Evolutionary conservation across 2,888 invertebrate genomes (phyloP).

Genomic region (Volucella inanis): DNA sequence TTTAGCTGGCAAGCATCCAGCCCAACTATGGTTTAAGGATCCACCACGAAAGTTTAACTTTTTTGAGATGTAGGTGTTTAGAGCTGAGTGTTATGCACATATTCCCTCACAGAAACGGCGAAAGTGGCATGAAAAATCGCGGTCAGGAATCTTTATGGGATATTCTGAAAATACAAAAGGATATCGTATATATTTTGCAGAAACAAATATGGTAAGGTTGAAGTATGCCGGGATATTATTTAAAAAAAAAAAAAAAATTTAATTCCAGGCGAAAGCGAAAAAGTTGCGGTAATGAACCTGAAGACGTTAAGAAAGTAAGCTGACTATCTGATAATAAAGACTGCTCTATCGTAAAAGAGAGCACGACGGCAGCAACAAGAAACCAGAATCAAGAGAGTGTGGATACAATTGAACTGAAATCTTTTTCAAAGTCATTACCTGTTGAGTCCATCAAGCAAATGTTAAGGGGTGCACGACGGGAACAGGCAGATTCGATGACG

Average conservation of each 20-base stretch:
- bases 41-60: constrained; percentile 10
- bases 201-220: constrained; percentile 4
- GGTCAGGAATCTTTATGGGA: constrained; percentile 75
- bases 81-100: constrained; percentile 78
- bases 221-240: constrained; percentile 17
- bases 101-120: constrained; percentile 73
- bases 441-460: background rate
- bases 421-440: constrained; percentile 4
- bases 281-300: background rate
- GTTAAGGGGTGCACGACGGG: constrained; percentile 27
- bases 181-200: constrained; percentile 69
- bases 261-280: background rate
- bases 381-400: constrained; percentile 4
- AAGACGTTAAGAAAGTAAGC: background rate
- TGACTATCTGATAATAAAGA: background rate
- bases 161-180: constrained; percentile 78
- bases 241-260: constrained; percentile 9
- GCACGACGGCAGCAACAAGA: background rate
- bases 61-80: constrained; percentile 78
- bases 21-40: constrained; percentile 74
- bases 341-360: background rate
- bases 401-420: background rate
- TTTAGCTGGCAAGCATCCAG: constrained; percentile 75
- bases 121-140: constrained; percentile 79
- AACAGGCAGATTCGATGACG: constrained; percentile 1